These are phyloP conservation scores for Pterocles burchelli DNA, from an alignment of 2,113 vertebrate species.

Conservation along the genomic window DNA sequence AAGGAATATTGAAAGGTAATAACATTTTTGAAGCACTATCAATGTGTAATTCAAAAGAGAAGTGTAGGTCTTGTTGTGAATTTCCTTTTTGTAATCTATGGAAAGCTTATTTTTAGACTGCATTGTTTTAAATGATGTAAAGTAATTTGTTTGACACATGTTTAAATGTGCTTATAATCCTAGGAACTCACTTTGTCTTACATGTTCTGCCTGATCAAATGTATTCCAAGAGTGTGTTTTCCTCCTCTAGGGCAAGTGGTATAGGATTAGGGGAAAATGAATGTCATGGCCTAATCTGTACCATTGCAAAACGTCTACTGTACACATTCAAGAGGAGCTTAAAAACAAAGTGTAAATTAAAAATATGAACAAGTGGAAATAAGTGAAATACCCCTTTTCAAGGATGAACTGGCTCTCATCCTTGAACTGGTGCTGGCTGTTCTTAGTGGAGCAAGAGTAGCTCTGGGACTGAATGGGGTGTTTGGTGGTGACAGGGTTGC, in stretches of 20 bases:
- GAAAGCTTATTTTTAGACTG: not conserved
- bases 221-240: not conserved
- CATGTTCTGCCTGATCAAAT: not conserved
- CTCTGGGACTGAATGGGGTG: not conserved
- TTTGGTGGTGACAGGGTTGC: not conserved
- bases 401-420: not conserved
- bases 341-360: not conserved
- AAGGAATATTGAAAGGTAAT: not conserved
- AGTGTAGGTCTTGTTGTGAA: not conserved
- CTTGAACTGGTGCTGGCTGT: not conserved
- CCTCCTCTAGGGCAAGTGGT: not conserved
- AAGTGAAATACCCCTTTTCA: not conserved
- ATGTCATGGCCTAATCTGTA: not conserved
- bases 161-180: not conserved
- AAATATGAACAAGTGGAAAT: not conserved
- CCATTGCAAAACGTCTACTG: not conserved
- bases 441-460: not conserved
- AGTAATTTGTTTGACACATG: not conserved
- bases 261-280: not conserved
- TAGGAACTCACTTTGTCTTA: not conserved
- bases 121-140: not conserved
- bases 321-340: not conserved
- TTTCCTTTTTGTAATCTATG: not conserved
- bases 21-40: not conserved
- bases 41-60: conserved; percentile 12